Base-by-base conservation (phyloP, 2,888 invertebrate genomes). In the Chorisops tibialis region DNA sequence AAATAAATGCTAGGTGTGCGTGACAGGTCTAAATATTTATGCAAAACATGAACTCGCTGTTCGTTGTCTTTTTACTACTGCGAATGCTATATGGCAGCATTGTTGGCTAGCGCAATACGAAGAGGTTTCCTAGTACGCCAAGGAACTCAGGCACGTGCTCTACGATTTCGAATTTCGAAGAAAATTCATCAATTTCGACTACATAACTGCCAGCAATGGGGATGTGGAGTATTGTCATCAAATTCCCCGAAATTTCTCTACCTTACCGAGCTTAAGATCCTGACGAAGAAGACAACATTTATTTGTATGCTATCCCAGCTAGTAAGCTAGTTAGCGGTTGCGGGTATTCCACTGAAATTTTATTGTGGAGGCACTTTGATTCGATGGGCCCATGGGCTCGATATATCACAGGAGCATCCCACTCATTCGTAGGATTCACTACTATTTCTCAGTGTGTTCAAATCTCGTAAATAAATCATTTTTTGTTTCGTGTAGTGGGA, bases 41-140 rank as follows among this genome's bases (percentile, higher is more conserved):
- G 56, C 56, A 24, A 56, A 56, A 43, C 56, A 56, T 56, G 56
- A 56, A 56, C 56, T 43, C 16, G 19, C 56, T 43, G 45, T 43
- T 56, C 56, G 30, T 56, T 56, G 56, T 56, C 56, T 56, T 56
- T 38, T 24, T n/a, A 16, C 56, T 3, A 30, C 16, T 21, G 41
- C 12, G 16, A 24, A 16, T 21, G 41, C 24, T 24, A 14, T 12
- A 22, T 16, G n/a, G 54, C 14, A 43, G 21, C 41, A 52, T 52
- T 14, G 24, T 56, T n/a, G 30, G 30, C 30, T n/a, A 30, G 30
- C 30, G 30, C 30, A 30, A 30, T 30, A 30, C n/a, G n/a, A n/a
- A 30, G 30, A 56, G 45, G 35, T 43, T 54, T 22, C 11, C 30
- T 18, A 4, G 9, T 35, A 16, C 4, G 5, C 22, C 38, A 38